Percentiles rank a stretch among this genome's conserved stretches.
phyloP scores from a whole-genome alignment of 2,113 vertebrate genomes.

The Oreotrochilus melanogaster region DNA sequence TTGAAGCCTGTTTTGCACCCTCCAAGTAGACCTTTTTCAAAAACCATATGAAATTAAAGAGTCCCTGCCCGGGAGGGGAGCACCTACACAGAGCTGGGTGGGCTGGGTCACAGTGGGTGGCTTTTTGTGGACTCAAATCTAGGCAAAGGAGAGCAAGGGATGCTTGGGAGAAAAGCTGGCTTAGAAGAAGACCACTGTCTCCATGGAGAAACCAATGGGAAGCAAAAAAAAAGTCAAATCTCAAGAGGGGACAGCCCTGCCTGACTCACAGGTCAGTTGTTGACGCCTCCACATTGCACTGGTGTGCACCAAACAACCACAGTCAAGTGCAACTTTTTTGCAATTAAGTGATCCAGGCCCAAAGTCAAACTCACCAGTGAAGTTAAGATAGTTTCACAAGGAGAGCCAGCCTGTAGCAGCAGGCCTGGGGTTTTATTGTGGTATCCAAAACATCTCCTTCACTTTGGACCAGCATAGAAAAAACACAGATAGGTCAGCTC shows the following conservation, averaged over 20 bases:
- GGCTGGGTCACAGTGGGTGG: not conserved
- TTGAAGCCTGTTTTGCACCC: not conserved
- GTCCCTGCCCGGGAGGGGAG: not conserved
- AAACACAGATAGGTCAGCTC: not conserved
- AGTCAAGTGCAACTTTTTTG: not conserved
- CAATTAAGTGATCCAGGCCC: not conserved
- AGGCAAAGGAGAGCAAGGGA: not conserved
- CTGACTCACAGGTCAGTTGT: not conserved
- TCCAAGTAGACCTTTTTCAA: accelerated
- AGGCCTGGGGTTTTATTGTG: not conserved
- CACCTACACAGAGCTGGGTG: not conserved
- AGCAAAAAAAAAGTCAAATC: not conserved
- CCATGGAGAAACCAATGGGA: not conserved
- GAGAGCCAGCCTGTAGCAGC: not conserved
- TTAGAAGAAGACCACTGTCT: not conserved
- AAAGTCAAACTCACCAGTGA: not conserved
- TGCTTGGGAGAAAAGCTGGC: not conserved
- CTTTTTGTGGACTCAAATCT: not conserved
- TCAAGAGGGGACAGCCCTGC: not conserved
- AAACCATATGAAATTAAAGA: not conserved
- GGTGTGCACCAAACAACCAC: not conserved
- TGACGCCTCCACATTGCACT: not conserved
- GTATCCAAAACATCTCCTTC: not conserved
- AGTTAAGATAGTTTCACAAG: not conserved
- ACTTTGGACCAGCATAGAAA: not conserved